phyloP scores from a whole-genome alignment of 2,888 invertebrate species.

The Drosophila phalerata region DNA sequence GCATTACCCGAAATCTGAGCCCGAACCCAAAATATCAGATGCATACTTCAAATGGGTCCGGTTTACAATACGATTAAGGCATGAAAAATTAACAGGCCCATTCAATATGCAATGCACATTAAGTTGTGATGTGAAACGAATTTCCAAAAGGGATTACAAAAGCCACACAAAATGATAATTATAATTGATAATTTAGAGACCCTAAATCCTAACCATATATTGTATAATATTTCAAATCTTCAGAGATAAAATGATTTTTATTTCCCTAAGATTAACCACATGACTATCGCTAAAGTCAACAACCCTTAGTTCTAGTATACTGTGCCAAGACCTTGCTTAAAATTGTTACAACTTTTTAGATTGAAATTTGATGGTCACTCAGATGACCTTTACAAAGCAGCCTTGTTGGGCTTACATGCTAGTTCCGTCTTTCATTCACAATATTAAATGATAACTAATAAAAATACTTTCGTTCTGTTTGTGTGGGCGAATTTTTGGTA shows the following conservation, averaged over 20 bases:
- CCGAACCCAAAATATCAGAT: conserved; percentile 21
- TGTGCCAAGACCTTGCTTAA: conserved; percentile 40
- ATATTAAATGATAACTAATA: neutral
- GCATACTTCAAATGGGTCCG: conserved; percentile 53
- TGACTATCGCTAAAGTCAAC: conserved; percentile 36
- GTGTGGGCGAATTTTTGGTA: conserved; percentile 14
- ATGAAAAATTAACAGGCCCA: conserved; percentile 31
- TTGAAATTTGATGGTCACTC: conserved; percentile 39
- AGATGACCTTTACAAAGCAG: conserved; percentile 49
- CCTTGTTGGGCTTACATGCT: conserved; percentile 45
- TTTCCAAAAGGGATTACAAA: conserved; percentile 39
- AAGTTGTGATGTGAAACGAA: conserved; percentile 44
- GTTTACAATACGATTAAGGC: conserved; percentile 55
- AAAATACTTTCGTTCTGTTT: conserved; percentile 13
- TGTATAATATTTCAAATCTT: conserved; percentile 6
- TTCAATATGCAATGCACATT: conserved; percentile 60
- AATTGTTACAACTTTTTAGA: conserved; percentile 18
- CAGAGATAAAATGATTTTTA: no score
- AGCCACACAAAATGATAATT: conserved; percentile 15
- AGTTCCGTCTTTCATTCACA: conserved; percentile 45
- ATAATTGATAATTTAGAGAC: conserved; percentile 19
- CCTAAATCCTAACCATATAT: neutral
- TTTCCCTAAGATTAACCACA: neutral
- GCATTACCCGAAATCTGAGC: conserved; percentile 33
- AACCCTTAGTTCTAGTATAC: conserved; percentile 26